phyloP scores from a whole-genome alignment of 2,797 vertebrate species.

The Cossypha caffra region DNA sequence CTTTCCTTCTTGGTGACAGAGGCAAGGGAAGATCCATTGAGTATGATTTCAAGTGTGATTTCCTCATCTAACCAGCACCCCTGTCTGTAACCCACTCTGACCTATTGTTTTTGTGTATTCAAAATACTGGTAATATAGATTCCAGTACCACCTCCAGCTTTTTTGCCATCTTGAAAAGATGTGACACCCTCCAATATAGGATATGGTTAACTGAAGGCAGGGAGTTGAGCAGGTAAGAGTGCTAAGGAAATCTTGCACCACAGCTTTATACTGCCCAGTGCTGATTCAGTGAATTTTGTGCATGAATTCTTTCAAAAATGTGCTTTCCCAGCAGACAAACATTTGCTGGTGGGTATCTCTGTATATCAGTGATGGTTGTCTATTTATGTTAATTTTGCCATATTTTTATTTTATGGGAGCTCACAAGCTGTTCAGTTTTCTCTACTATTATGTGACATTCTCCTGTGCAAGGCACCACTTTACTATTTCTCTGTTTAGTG shows the following conservation, averaged over 20 bases:
- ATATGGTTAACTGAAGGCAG: neutral
- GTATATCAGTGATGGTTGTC: neutral
- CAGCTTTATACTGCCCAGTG: neutral
- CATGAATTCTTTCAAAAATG: neutral
- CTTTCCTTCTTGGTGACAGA: neutral
- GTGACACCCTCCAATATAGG: neutral
- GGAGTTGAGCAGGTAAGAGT: neutral
- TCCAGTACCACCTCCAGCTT: neutral
- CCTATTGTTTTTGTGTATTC: neutral
- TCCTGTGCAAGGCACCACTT: neutral
- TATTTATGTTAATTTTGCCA: neutral
- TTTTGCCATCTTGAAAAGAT: neutral
- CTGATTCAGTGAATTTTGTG: neutral
- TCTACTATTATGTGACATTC: neutral
- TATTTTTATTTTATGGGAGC: neutral
- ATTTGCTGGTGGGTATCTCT: neutral
- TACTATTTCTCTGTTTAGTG: neutral
- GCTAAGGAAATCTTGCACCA: neutral
- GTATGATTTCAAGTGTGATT: neutral
- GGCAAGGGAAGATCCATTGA: neutral
- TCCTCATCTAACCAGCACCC: neutral
- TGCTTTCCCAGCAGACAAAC: neutral
- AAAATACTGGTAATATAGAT: neutral
- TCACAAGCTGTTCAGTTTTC: neutral
- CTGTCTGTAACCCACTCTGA: neutral